Evolutionary conservation across 2,113 vertebrate genomes (phyloP), one percentile per base, ranked within the genome.

Genomic region (Corydoras maculifer): DNA sequence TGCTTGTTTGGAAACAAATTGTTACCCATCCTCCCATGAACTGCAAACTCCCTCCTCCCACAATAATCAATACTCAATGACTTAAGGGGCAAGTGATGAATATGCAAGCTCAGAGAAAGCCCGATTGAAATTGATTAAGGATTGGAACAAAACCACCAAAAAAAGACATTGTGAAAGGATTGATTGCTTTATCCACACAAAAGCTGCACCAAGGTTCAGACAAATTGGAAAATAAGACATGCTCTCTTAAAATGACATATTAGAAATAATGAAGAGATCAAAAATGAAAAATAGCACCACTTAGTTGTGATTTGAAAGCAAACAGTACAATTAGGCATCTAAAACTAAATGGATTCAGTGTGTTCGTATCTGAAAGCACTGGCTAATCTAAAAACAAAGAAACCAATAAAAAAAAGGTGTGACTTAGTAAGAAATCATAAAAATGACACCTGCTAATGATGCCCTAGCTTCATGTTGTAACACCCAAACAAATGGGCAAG

Each of bases 131-230:
- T 79, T 69, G 78, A 79, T 79, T 76, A 65, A 30, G 58, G 70
- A 32, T 62, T 49, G 29, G 35, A 60, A 58, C 53, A 65, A 68
- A 68, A 43, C 58, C 30, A n/a, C 14, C 7, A 53, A 49, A 43
- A 68, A 78, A n/a, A 4, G 54, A 57, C 54, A 4, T 7, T 7
- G 54, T 57, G 62, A 77, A 57, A 18, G 49, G 31, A 67, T 68
- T 70, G 60, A 69, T 78, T 13, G 2, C 72, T 58, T 65, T 68
- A 75, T 77, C 62, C 13, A 18, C n/a, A 72, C 65, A 73, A 69
- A 59, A 79, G 70, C 43, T 10, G 73, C 18, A 76, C 79, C 81
- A 82, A 81, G 82, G 79, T 65, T 62, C 78, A 78, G 84, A 84
- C 80, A 82, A 79, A 74, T 71, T 54, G 68, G 53, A 65, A 68